Percentiles rank a stretch among this genome's conserved stretches.
phyloP scores from a whole-genome alignment of 2,797 vertebrate genomes.

The Eospalax fontanierii region DNA sequence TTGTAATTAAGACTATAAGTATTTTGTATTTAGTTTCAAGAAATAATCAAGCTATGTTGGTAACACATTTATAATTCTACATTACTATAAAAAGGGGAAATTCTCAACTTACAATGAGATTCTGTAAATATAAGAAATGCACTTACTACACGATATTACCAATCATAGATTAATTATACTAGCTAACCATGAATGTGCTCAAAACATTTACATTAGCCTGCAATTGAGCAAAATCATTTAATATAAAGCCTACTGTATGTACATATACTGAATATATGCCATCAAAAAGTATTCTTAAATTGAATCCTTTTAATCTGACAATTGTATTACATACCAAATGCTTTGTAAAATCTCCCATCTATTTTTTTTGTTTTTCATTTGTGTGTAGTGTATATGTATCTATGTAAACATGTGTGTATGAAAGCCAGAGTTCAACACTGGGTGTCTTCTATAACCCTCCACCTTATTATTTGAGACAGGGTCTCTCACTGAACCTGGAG shows the following conservation, averaged over 20 bases:
- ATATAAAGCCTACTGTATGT: neutral
- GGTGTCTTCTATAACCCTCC: neutral
- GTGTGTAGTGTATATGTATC: neutral
- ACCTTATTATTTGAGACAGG: neutral
- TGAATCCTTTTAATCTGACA: neutral
- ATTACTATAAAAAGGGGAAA: constrained; percentile 47
- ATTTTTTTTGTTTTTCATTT: neutral
- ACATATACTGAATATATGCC: neutral
- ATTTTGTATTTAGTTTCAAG: constrained; percentile 6
- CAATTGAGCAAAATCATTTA: neutral
- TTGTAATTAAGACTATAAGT: neutral
- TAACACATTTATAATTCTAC: neutral
- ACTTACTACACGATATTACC: neutral
- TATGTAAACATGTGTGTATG: neutral
- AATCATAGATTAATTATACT: neutral
- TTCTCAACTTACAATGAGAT: neutral
- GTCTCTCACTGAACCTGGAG: neutral
- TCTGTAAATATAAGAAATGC: neutral
- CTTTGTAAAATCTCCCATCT: constrained; percentile 32
- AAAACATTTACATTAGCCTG: neutral
- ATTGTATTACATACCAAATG: constrained; percentile 20
- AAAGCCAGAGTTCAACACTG: neutral
- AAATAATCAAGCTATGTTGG: constrained; percentile 14
- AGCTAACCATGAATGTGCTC: neutral
- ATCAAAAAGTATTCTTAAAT: neutral